Evolutionary conservation across 2,797 vertebrate genomes (phyloP).

Genomic region (Tragopan temminckii): DNA sequence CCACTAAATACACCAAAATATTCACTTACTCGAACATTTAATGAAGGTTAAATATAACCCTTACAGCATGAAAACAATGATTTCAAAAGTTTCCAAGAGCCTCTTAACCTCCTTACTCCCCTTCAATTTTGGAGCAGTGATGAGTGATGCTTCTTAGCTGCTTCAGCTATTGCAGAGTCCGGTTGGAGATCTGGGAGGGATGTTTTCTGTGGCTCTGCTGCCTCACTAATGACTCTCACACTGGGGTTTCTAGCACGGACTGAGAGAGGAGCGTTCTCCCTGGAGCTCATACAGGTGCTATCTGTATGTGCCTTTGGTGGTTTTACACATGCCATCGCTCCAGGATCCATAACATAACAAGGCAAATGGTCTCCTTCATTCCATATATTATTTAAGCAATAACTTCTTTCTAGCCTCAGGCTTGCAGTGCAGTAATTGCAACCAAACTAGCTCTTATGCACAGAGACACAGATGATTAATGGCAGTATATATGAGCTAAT

Average conservation of each 20-base stretch:
- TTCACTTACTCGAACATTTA: conserved; percentile 68
- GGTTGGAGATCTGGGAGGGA: neutral
- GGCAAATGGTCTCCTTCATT: conserved; percentile 24
- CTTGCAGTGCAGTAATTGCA: conserved; percentile 5
- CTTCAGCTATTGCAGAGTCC: conserved; percentile 4
- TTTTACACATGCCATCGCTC: neutral
- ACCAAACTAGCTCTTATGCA: conserved; percentile 22
- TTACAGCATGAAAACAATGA: conserved; percentile 64
- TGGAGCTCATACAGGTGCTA: conserved; percentile 43
- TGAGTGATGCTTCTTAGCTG: conserved; percentile 76
- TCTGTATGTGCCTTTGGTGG: conserved; percentile 1
- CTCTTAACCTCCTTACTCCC: conserved; percentile 10
- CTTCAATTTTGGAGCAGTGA: conserved; percentile 66
- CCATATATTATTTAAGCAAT: conserved; percentile 3
- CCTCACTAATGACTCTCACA: conserved; percentile 6
- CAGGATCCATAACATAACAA: neutral
- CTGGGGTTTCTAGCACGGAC: neutral
- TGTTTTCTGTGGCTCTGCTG: neutral
- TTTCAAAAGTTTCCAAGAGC: conserved; percentile 66
- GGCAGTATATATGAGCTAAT: neutral
- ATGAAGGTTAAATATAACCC: conserved; percentile 72
- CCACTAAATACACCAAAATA: conserved; percentile 64
- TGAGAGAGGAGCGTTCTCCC: conserved; percentile 9
- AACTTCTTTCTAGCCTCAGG: conserved; percentile 22
- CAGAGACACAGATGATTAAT: neutral